phyloP scores from a whole-genome alignment of 1,140 invertebrate genomes.

The Triops cancriformis region DNA sequence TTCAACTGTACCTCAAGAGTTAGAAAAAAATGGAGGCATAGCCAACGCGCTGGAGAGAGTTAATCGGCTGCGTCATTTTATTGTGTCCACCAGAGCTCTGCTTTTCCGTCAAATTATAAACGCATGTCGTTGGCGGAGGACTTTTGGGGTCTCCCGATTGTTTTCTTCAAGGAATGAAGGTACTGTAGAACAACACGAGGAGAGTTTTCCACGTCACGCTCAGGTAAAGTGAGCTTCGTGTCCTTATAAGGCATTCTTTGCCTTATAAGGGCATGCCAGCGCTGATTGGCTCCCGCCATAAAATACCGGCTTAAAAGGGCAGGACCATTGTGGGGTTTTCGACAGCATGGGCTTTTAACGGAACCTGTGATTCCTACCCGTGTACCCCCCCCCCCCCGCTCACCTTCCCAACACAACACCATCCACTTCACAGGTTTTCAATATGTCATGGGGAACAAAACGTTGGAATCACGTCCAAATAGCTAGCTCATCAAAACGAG shows the following conservation, averaged over 20 bases:
- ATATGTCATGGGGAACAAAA: not conserved
- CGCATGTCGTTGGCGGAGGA: not conserved
- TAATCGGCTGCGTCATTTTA: not conserved
- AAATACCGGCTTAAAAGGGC: not conserved
- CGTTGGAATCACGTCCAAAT: not conserved
- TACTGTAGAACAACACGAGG: not conserved
- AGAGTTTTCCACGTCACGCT: slow-evolving; percentile 4
- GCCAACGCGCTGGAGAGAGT: not conserved
- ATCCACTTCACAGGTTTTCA: not conserved
- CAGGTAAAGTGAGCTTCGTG: slow-evolving; percentile 9
- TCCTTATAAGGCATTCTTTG: not conserved
- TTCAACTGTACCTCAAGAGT: no score
- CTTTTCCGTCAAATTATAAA: not conserved
- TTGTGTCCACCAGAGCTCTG: not conserved
- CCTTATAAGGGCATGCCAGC: not conserved
- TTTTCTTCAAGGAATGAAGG: not conserved
- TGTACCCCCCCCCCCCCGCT: not conserved
- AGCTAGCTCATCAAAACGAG: not conserved
- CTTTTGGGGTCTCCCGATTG: not conserved
- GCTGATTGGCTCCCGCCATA: slow-evolving; percentile 12
- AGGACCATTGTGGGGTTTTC: not conserved
- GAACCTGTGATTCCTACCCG: not conserved
- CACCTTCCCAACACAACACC: not conserved
- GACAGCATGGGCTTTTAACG: slow-evolving; percentile 3
- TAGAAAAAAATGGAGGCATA: not conserved